These are phyloP conservation scores for Channa maculata DNA, from an alignment of 2,113 vertebrate species.

Conservation along the genomic window DNA sequence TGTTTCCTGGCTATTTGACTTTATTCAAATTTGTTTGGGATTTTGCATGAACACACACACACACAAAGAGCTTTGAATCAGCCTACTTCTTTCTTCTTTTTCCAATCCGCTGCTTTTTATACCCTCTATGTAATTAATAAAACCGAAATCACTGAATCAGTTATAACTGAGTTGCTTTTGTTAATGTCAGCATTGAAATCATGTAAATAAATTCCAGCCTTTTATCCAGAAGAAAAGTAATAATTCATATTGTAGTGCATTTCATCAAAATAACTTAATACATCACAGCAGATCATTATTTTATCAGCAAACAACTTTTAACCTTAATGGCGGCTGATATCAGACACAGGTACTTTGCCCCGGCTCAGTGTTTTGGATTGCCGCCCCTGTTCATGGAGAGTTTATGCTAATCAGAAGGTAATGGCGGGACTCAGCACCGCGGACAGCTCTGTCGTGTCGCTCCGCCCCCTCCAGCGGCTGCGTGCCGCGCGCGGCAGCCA, in stretches of 20 bases:
- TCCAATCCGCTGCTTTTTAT: no score
- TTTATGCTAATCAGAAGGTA: slow-evolving; percentile 31
- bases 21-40: neutral
- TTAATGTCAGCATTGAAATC: neutral
- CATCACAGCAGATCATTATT: no score
- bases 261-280: no score
- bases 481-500: slow-evolving; percentile 56
- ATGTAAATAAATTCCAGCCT: neutral
- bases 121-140: no score
- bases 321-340: no score
- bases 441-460: slow-evolving; percentile 72
- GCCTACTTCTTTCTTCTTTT: no score
- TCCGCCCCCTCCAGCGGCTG: slow-evolving; percentile 65
- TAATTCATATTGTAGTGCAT: no score
- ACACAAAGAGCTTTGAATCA: no score
- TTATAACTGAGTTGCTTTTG: neutral
- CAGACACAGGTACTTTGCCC: neutral
- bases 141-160: neutral
- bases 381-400: neutral
- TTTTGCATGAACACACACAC: neutral
- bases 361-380: neutral
- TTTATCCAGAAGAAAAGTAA: neutral
- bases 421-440: slow-evolving; percentile 62
- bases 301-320: no score
- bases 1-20: neutral